phyloP scores from a whole-genome alignment of 2,797 vertebrate genomes.

The Arnoldichthys spilopterus region DNA sequence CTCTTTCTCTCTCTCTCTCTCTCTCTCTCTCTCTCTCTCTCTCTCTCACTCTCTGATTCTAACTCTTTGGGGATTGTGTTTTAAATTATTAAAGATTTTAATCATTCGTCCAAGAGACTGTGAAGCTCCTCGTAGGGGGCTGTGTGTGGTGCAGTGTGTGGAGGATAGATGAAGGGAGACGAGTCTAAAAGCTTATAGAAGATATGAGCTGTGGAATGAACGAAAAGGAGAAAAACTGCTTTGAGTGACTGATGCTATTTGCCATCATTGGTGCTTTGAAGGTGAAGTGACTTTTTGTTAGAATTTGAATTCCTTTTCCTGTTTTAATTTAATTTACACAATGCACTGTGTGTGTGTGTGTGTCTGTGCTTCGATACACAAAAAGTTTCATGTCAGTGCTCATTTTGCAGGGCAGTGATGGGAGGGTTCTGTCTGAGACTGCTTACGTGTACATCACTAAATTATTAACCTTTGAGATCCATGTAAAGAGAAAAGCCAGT shows the following conservation, averaged over 20 bases:
- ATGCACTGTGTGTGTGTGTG: too few relatives aligned
- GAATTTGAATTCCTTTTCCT: too few relatives aligned
- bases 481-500: too few relatives aligned
- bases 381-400: too few relatives aligned
- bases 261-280: constrained; percentile 46
- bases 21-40: background rate
- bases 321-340: too few relatives aligned
- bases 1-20: constrained; percentile 10
- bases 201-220: constrained; percentile 39
- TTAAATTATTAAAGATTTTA: constrained; percentile 63
- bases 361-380: too few relatives aligned
- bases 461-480: too few relatives aligned
- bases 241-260: constrained; percentile 54
- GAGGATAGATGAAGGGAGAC: constrained; percentile 29
- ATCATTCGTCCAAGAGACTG: constrained; percentile 55
- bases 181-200: constrained; percentile 20
- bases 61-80: constrained; percentile 44
- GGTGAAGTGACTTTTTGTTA: constrained; percentile 34
- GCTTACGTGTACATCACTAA: too few relatives aligned
- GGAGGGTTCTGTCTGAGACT: too few relatives aligned
- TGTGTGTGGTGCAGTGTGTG: constrained; percentile 22
- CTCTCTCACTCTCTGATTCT: background rate
- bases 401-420: too few relatives aligned
- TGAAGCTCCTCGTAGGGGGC: constrained; percentile 31
- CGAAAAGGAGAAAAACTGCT: constrained; percentile 40